Conservation (phyloP, 2,797 vertebrate genomes). For the Alectoris magna region DNA sequence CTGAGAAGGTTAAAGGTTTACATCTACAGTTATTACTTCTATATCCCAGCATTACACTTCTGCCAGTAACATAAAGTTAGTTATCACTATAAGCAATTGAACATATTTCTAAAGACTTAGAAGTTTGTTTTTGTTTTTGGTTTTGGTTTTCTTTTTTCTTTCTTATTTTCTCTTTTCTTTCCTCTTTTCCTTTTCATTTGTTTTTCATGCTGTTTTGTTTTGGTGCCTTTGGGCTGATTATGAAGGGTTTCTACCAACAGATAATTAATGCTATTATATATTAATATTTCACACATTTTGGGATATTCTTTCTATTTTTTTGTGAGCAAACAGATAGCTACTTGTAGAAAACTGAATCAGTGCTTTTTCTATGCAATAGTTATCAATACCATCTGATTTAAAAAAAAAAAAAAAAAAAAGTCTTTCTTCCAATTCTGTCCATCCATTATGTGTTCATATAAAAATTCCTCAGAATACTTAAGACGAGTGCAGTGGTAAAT, state of each 20-base stretch:
- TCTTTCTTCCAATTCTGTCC: not conserved
- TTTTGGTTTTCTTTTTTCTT: not conserved
- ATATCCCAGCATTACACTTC: not conserved
- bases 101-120: not conserved
- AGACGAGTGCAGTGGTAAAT: slow-evolving; percentile 15
- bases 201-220: not conserved
- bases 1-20: slow-evolving; percentile 55
- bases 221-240: not conserved
- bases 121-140: not conserved
- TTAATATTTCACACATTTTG: not conserved
- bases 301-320: no score
- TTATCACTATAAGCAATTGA: not conserved
- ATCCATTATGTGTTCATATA: slow-evolving; percentile 1
- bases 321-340: no score
- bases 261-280: not conserved
- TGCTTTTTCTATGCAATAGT: not conserved
- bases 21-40: slow-evolving; percentile 27
- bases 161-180: not conserved
- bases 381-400: not conserved
- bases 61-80: not conserved
- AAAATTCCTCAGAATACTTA: not conserved
- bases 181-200: not conserved
- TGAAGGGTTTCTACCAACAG: not conserved
- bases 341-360: not conserved
- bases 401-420: not conserved